Percentiles rank a stretch among this genome's conserved stretches.
These are phyloP conservation scores for Anser cygnoides DNA, from an alignment of 2,113 vertebrate species.

Conservation along the genomic window DNA sequence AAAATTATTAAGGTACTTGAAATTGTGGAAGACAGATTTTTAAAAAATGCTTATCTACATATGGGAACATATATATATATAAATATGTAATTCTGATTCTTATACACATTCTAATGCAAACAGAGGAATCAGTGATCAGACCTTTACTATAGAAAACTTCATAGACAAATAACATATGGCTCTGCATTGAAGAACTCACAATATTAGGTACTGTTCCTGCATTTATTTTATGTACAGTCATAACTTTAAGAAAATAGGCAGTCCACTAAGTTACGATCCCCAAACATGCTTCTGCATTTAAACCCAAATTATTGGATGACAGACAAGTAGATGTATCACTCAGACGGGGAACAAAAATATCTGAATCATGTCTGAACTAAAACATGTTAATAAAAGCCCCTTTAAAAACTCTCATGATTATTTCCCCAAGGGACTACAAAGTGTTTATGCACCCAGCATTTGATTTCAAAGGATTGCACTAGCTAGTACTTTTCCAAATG, in stretches of 20 bases:
- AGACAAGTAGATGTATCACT: background rate
- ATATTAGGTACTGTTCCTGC: background rate
- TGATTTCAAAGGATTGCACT: background rate
- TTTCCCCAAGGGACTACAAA: background rate
- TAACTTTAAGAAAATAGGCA: background rate
- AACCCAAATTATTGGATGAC: background rate
- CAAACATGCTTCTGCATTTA: background rate
- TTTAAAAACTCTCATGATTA: background rate
- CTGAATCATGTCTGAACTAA: background rate
- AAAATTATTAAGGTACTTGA: background rate
- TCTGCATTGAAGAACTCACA: background rate
- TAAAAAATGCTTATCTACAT: background rate
- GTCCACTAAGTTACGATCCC: background rate
- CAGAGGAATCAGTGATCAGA: background rate
- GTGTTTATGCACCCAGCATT: background rate
- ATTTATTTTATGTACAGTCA: background rate
- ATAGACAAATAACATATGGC: background rate
- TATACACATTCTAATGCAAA: background rate
- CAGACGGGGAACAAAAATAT: background rate
- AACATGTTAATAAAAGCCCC: background rate
- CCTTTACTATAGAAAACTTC: background rate
- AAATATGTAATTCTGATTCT: background rate
- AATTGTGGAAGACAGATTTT: background rate
- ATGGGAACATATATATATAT: background rate
- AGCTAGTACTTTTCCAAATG: background rate